Evolutionary conservation across 1,140 invertebrate species (phyloP).

Genomic region (Penaeus vannamei): DNA sequence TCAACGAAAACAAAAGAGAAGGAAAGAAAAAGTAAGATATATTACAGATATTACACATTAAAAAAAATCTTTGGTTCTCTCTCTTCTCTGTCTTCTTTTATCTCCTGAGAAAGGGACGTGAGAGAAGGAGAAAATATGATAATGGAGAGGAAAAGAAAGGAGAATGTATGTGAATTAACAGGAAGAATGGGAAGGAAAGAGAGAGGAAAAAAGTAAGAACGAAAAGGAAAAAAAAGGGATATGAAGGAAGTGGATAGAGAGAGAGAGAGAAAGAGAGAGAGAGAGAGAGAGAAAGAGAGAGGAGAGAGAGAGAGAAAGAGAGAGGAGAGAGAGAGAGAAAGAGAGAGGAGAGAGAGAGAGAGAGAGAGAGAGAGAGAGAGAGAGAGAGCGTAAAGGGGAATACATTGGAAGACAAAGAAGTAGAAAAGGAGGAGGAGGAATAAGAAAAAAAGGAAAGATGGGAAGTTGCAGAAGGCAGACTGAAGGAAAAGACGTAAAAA

Average conservation of each 20-base stretch:
- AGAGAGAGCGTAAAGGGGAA: background rate
- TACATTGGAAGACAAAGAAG: background rate
- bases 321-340: background rate
- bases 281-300: too few species aligned
- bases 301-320: background rate
- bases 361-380: background rate
- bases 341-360: background rate
- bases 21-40: background rate
- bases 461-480: too few species aligned
- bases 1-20: too few species aligned
- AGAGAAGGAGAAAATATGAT: background rate
- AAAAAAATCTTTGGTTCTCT: too few species aligned
- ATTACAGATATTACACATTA: too few species aligned
- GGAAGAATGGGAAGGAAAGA: background rate
- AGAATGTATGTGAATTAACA: background rate
- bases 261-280: background rate
- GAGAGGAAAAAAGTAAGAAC: background rate
- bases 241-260: background rate
- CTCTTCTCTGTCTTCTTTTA: too few species aligned
- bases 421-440: background rate
- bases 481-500: too few species aligned
- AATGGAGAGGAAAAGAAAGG: background rate
- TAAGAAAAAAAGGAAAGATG: background rate
- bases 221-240: background rate
- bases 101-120: background rate